These are phyloP conservation scores for Prionailurus viverrinus DNA, from an alignment of 2,113 vertebrate genomes.

Conservation along the genomic window DNA sequence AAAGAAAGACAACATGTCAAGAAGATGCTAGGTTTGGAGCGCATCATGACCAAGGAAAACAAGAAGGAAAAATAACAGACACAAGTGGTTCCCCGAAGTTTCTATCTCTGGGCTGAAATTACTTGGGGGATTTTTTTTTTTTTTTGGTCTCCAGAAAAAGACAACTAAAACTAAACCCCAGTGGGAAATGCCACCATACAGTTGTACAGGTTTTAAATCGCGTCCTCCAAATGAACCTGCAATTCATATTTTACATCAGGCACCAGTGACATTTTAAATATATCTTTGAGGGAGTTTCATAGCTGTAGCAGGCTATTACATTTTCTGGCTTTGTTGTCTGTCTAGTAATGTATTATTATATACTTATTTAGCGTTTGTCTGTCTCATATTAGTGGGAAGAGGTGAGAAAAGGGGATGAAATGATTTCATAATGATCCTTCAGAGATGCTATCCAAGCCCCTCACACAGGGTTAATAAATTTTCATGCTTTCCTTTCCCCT, in stretches of 20 bases:
- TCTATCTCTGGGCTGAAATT: slow-evolving; percentile 53
- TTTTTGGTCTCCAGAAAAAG: slow-evolving; percentile 27
- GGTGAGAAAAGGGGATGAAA: slow-evolving; percentile 32
- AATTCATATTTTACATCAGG: slow-evolving; percentile 71
- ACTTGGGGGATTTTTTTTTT: not conserved
- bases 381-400: slow-evolving; percentile 47
- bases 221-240: slow-evolving; percentile 71
- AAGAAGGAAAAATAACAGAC: slow-evolving; percentile 45
- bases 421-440: slow-evolving; percentile 67
- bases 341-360: slow-evolving; percentile 66
- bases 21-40: slow-evolving; percentile 82
- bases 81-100: slow-evolving; percentile 66
- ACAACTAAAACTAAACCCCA: slow-evolving; percentile 49
- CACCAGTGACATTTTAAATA: slow-evolving; percentile 78
- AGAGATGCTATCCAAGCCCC: slow-evolving; percentile 44
- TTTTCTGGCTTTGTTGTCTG: slow-evolving; percentile 75
- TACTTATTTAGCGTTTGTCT: slow-evolving; percentile 70
- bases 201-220: slow-evolving; percentile 50
- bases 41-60: not conserved
- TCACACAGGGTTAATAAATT: slow-evolving; percentile 61
- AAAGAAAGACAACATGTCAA: slow-evolving; percentile 70
- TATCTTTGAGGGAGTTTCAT: slow-evolving; percentile 74
- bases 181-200: not conserved
- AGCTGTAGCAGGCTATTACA: slow-evolving; percentile 66
- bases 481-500: slow-evolving; percentile 11